Conservation (phyloP, 2,113 vertebrate genomes). For the Pelusios castaneus region DNA sequence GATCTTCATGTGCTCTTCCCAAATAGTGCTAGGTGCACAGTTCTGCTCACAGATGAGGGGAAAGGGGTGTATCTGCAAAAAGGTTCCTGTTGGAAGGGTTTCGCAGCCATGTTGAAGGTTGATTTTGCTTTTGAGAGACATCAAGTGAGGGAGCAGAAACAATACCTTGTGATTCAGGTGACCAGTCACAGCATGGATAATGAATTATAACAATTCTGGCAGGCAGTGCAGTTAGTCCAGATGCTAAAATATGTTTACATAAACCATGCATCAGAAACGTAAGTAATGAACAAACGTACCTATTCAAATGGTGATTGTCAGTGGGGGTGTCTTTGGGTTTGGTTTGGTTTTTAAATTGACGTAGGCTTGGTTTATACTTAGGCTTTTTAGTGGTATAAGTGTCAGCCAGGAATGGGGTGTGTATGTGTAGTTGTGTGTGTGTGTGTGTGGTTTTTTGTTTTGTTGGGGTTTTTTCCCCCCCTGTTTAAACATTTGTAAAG, state of each 20-base stretch:
- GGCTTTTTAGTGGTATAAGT: neutral
- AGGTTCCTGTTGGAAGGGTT: neutral
- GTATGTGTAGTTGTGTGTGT: too few species aligned
- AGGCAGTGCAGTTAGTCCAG: conserved; percentile 39
- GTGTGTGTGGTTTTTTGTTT: too few species aligned
- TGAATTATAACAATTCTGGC: conserved; percentile 9
- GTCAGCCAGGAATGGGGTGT: neutral
- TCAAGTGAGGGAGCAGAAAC: neutral
- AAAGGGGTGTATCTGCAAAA: neutral
- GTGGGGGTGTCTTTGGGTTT: neutral
- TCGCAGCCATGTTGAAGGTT: neutral
- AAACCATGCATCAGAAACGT: conserved; percentile 23
- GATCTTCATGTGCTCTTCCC: neutral
- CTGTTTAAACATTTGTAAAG: too few species aligned
- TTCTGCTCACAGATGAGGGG: neutral
- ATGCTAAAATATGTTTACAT: conserved; percentile 32
- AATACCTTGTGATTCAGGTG: neutral
- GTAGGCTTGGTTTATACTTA: neutral
- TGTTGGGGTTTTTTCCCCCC: too few species aligned
- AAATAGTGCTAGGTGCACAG: neutral
- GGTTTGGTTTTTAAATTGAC: neutral
- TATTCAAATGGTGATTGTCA: neutral
- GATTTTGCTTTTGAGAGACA: neutral
- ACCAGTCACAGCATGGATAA: conserved; percentile 18
- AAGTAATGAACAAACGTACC: neutral